Base-by-base conservation (phyloP, 2,797 vertebrate genomes). In the Myripristis jacobus region DNA sequence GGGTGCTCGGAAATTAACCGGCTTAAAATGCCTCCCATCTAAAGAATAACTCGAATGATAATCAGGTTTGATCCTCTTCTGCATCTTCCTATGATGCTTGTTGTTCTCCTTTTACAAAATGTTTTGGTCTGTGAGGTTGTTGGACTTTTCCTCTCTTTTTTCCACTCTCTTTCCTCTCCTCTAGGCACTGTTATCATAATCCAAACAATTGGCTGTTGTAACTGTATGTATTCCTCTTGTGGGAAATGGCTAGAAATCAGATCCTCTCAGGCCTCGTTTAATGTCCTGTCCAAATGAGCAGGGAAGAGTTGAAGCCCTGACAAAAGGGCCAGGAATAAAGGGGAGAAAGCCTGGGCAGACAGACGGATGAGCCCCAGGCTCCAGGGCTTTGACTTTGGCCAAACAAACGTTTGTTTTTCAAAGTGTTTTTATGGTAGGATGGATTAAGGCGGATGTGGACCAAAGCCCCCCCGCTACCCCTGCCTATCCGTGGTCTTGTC, bases 351-450 rank as follows among this genome's bases (percentile, higher is more conserved):
- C 84, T 79, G 84, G 88, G 84, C 86, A 85, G 91, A 90, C 88
- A 87, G 86, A 88, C 75, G 70, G 86, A 90, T 83, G 85, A 90
- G 87, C 77, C 83, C 68, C 73, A 29, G 79, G 79, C 85, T 88
- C 82, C 87, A 86, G 82, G 83, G 88, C 88, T 90, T 90, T 87
- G 90, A 92, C 88, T 91, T 87, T 89, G 82, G 88, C 89, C 89
- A 88, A 91, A 92, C 87, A 92, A 91, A 91, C 82, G 73, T 92
- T 91, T 89, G 86, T 89, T 91, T 92, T 91, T 87, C 81, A 86
- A 90, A 92, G 87, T 87, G 87, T 78, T 89, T 90, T 90, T 87
- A 84, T 82, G 80, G 88, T 71, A 70, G 83, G 83, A 79, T 77
- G 84, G 90, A 92, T 93, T 91, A 91, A 87, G 84, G 87, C 82